Evolutionary conservation across 2,797 vertebrate species (phyloP).

Genomic region (Pangasius djambal): DNA sequence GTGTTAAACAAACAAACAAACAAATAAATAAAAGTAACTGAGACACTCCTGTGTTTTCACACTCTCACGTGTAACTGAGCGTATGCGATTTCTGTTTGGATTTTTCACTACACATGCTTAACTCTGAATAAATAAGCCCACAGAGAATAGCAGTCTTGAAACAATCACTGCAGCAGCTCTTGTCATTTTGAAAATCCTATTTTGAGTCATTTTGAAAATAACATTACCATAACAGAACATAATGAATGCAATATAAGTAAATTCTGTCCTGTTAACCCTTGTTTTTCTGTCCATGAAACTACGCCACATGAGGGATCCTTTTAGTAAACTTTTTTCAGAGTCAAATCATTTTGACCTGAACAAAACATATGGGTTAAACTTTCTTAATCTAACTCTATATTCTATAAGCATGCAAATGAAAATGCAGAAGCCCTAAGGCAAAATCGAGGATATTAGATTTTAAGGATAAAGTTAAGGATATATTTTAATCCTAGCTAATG

Average conservation of each 20-base stretch:
- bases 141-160: not conserved
- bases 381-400: not conserved
- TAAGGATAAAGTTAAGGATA: constrained; percentile 10
- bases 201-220: not conserved
- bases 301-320: no score
- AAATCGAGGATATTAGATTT: not conserved
- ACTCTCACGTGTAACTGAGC: not conserved
- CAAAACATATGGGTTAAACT: not conserved
- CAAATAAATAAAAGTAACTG: not conserved
- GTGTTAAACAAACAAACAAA: no score
- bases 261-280: not conserved
- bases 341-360: constrained; percentile 6
- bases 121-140: not conserved
- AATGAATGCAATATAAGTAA: not conserved
- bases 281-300: not conserved
- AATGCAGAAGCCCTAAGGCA: not conserved
- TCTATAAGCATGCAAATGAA: constrained; percentile 8
- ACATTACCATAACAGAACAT: not conserved
- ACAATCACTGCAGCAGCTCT: not conserved
- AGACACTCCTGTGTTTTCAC: not conserved
- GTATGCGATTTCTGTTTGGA: not conserved
- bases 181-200: not conserved
- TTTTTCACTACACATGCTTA: not conserved
- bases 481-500: constrained; percentile 25
- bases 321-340: not conserved